A percentile compares a stretch with the other conserved stretches of the same genome.
Conservation (phyloP, 1,140 invertebrate genomes). For the Lysiphlebus fabarum region DNA sequence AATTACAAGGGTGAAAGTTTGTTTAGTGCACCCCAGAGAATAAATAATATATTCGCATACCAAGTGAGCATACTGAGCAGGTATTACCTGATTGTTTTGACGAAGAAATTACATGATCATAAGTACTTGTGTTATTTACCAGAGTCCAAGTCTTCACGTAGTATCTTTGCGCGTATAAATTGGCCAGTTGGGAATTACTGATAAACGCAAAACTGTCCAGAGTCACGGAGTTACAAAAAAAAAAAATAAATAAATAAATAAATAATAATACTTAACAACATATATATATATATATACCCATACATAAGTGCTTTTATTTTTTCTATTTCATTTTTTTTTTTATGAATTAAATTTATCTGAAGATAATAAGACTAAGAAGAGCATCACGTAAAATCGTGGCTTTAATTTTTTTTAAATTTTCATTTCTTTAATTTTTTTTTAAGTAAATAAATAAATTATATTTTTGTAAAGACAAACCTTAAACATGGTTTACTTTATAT, state of each 20-base stretch:
- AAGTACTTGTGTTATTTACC: conserved; percentile 17
- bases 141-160: conserved; percentile 6
- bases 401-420: conserved; percentile 21
- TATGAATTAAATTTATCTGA: not conserved
- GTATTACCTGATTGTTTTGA: conserved; percentile 54
- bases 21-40: conserved; percentile 47
- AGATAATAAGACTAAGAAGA: conserved; percentile 2
- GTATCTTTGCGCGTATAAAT: conserved; percentile 33
- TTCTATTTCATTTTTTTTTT: too few species aligned
- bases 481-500: too few species aligned
- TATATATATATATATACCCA: too few species aligned
- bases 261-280: not conserved
- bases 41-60: conserved; percentile 27
- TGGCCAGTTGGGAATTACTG: conserved; percentile 36
- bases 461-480: too few species aligned
- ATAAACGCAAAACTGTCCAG: conserved; percentile 32
- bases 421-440: not conserved
- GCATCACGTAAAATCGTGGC: conserved; percentile 28
- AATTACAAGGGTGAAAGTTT: conserved; percentile 3
- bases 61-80: conserved; percentile 50
- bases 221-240: conserved; percentile 17
- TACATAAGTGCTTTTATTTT: not conserved
- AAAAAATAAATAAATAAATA: conserved; percentile 7
- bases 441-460: not conserved
- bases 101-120: not conserved